Evolutionary conservation across 1,140 invertebrate genomes (phyloP).

Genomic region (Zaprionus vittiger): DNA sequence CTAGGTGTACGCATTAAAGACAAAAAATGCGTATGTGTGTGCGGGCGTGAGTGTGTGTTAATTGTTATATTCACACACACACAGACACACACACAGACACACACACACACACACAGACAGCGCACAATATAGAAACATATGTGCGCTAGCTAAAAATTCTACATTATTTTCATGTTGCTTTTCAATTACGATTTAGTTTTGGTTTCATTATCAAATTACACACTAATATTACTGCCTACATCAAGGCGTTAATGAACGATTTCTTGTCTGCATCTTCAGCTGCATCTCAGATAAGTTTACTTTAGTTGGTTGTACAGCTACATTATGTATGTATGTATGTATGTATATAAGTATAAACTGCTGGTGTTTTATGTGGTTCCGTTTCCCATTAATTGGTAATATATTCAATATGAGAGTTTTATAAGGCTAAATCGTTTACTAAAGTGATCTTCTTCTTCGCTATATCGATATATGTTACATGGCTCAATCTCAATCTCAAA

Average conservation of each 20-base stretch:
- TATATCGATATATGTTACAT: slow-evolving; percentile 47
- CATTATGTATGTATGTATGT: slow-evolving; percentile 13
- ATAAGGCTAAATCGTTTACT: slow-evolving; percentile 70
- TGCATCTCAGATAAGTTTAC: slow-evolving; percentile 12
- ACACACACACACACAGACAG: slow-evolving; percentile 1
- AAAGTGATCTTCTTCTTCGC: slow-evolving; percentile 41
- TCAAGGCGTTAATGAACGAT: slow-evolving; percentile 2
- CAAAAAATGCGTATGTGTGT: slow-evolving; percentile 56
- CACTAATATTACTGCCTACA: slow-evolving; percentile 22
- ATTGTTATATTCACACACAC: slow-evolving; percentile 37
- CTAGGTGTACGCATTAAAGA: slow-evolving; percentile 74
- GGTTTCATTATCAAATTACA: slow-evolving; percentile 3
- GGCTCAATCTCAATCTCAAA: slow-evolving; percentile 30
- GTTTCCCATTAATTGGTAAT: slow-evolving; percentile 34
- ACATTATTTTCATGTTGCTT: slow-evolving; percentile 33
- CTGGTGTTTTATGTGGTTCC: slow-evolving; percentile 24
- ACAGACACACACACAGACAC: not conserved
- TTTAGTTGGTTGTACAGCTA: slow-evolving; percentile 32
- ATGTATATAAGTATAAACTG: not conserved
- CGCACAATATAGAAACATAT: slow-evolving; percentile 4
- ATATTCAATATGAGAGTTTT: slow-evolving; percentile 25
- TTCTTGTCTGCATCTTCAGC: slow-evolving; percentile 1
- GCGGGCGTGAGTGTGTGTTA: slow-evolving; percentile 20
- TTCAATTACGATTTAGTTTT: slow-evolving; percentile 28
- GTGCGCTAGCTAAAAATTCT: slow-evolving; percentile 63